A percentile compares a stretch with the other conserved stretches of the same genome.
Conservation (phyloP, 2,113 vertebrate species). For the Tricholaema leucomelas region DNA sequence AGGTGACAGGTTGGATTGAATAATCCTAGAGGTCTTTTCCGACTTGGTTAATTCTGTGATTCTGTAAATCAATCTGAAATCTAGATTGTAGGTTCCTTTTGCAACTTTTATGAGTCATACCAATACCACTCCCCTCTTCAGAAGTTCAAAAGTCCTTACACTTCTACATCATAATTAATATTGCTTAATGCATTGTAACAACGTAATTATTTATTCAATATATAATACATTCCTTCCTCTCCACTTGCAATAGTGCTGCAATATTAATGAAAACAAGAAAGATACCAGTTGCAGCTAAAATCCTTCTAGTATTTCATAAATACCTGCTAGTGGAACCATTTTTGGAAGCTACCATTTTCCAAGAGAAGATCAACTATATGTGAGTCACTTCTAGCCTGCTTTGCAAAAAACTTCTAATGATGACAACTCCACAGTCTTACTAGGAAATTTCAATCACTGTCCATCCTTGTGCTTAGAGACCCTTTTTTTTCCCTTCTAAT, state of each 20-base stretch:
- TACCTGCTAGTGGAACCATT: neutral
- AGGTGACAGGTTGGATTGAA: too few species aligned
- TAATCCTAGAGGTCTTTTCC: too few species aligned
- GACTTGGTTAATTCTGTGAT: too few species aligned
- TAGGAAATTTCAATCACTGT: neutral
- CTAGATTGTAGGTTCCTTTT: neutral
- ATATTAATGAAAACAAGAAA: neutral
- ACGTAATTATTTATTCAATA: neutral
- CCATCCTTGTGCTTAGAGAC: neutral
- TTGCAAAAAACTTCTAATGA: neutral
- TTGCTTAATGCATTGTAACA: neutral
- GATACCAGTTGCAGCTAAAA: neutral
- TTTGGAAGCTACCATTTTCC: neutral
- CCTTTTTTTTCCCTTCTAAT: neutral
- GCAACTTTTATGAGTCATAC: neutral
- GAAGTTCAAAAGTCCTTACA: neutral
- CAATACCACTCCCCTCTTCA: neutral
- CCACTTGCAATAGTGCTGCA: neutral
- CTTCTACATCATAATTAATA: neutral
- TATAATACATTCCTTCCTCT: neutral
- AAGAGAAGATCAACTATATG: neutral
- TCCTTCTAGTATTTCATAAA: neutral
- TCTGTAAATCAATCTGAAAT: neutral
- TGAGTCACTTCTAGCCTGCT: neutral
- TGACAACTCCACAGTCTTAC: neutral